phyloP scores from a whole-genome alignment of 2,888 invertebrate genomes.

The Hesperia comma region DNA sequence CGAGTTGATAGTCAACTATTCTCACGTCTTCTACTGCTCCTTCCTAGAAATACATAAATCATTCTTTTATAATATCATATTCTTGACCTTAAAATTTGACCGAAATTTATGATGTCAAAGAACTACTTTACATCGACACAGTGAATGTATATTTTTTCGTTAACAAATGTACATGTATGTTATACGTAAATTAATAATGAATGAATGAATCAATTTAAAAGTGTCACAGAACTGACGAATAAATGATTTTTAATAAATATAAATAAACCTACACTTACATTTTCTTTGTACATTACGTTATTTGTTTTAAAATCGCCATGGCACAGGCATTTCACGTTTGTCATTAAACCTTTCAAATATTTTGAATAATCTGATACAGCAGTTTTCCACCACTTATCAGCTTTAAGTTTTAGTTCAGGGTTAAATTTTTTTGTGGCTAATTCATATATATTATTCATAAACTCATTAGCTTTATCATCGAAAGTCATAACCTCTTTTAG shows the following conservation, averaged over 20 bases:
- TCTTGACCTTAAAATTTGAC: too few species aligned
- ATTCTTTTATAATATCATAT: too few species aligned
- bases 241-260: too few species aligned
- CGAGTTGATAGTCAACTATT: constrained; percentile 51
- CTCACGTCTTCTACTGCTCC: constrained; percentile 50
- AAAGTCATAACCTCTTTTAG: constrained; percentile 42
- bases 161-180: too few species aligned
- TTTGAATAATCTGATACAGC: constrained; percentile 44
- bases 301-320: constrained; percentile 53
- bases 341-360: constrained; percentile 42
- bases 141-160: too few species aligned
- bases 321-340: constrained; percentile 44
- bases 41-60: constrained; percentile 48
- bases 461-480: constrained; percentile 49
- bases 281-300: constrained; percentile 49
- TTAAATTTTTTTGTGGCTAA: constrained; percentile 45
- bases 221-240: too few species aligned
- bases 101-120: too few species aligned
- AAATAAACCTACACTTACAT: constrained; percentile 37
- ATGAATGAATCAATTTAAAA: too few species aligned
- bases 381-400: constrained; percentile 46
- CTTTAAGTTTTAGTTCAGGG: constrained; percentile 46
- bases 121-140: too few species aligned
- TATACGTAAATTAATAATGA: too few species aligned
- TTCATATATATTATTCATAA: constrained; percentile 44